A percentile compares a stretch with the other conserved stretches of the same genome.
Evolutionary conservation across 1,140 invertebrate genomes (phyloP).

Genomic region (Cydia strobilella): DNA sequence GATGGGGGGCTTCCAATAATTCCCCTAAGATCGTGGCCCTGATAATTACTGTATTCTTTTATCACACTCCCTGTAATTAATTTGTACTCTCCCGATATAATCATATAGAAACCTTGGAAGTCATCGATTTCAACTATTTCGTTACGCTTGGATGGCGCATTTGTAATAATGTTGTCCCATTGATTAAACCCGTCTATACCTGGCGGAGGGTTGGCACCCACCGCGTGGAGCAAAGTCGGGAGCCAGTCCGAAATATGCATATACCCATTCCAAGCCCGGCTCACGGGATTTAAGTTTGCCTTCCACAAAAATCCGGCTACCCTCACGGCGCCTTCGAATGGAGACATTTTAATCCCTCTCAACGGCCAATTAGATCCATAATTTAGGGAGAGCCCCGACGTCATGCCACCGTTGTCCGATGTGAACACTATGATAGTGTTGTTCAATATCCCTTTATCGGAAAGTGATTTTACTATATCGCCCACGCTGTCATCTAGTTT

Average conservation of each 20-base stretch:
- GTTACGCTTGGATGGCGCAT: slow-evolving; percentile 52
- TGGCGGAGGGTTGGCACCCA: slow-evolving; percentile 45
- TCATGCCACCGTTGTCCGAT: slow-evolving; percentile 91
- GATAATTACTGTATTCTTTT: slow-evolving; percentile 47
- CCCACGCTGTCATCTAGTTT: slow-evolving; percentile 93
- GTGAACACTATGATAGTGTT: slow-evolving; percentile 89
- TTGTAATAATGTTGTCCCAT: slow-evolving; percentile 58
- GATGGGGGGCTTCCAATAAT: slow-evolving; percentile 51
- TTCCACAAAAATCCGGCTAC: slow-evolving; percentile 91
- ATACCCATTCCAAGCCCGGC: slow-evolving; percentile 85
- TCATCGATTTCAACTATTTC: slow-evolving; percentile 66
- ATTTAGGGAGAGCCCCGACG: slow-evolving; percentile 86
- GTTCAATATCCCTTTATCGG: slow-evolving; percentile 65
- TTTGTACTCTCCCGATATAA: slow-evolving; percentile 61
- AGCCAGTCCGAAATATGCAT: slow-evolving; percentile 94
- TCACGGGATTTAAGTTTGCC: slow-evolving; percentile 81
- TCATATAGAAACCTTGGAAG: slow-evolving; percentile 54
- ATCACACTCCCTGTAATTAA: slow-evolving; percentile 54
- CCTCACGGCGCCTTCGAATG: slow-evolving; percentile 92
- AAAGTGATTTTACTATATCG: slow-evolving; percentile 77
- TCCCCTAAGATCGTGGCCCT: slow-evolving; percentile 55
- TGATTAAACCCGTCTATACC: slow-evolving; percentile 63
- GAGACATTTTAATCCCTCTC: slow-evolving; percentile 88
- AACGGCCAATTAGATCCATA: slow-evolving; percentile 93
- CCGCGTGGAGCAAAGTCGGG: slow-evolving; percentile 84